A percentile compares a stretch with the other conserved stretches of the same genome.
Evolutionary conservation across 2,797 vertebrate species (phyloP).

Genomic region (Choloepus didactylus): DNA sequence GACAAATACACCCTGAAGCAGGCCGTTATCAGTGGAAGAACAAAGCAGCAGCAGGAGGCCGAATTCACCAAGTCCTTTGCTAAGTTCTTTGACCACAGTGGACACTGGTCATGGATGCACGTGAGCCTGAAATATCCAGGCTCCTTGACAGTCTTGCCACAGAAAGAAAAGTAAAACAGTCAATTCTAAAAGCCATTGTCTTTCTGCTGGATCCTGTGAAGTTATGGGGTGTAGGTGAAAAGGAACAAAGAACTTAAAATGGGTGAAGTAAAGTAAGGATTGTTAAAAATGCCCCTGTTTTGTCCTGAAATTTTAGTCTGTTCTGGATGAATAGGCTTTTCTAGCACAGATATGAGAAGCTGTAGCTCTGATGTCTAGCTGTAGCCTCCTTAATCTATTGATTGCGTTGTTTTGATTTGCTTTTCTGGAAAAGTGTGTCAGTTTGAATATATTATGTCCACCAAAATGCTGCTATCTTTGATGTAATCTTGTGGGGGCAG

Average conservation of each 20-base stretch:
- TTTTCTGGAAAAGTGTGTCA: no score
- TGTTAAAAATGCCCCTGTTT: no score
- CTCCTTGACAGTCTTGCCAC: slow-evolving; percentile 93
- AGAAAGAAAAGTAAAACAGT: slow-evolving; percentile 95
- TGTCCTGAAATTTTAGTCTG: no score
- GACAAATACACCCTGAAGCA: slow-evolving; percentile 96
- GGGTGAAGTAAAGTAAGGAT: slow-evolving; percentile 72
- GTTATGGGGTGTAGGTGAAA: slow-evolving; percentile 36
- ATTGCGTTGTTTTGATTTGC: no score
- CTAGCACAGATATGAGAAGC: no score
- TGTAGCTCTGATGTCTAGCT: no score
- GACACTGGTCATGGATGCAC: slow-evolving; percentile 96
- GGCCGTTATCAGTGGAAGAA: slow-evolving; percentile 93
- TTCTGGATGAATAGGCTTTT: no score
- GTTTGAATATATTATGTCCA: no score
- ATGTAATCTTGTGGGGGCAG: no score
- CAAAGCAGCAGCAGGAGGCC: slow-evolving; percentile 87
- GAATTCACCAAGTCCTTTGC: slow-evolving; percentile 96
- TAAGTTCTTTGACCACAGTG: slow-evolving; percentile 94
- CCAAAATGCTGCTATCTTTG: no score
- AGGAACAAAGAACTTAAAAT: slow-evolving; percentile 63
- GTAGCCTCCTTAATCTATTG: no score
- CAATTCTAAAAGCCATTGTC: background rate
- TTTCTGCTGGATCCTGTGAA: slow-evolving; percentile 68
- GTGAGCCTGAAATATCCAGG: slow-evolving; percentile 94